Evolutionary conservation across 2,113 vertebrate genomes (phyloP).

Genomic region (Notiomystis cincta): DNA sequence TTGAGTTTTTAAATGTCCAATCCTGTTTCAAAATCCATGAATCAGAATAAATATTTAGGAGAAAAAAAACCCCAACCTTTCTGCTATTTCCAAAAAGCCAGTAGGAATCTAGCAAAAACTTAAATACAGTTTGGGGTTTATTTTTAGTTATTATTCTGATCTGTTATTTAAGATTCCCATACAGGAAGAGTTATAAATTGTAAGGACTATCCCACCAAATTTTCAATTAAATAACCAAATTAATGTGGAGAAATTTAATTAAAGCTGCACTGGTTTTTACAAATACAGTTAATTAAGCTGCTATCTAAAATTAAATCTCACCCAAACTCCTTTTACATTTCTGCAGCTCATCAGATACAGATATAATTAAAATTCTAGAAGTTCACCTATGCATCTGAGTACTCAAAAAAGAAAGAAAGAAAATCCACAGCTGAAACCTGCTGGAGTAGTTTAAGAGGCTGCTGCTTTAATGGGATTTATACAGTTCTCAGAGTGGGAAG

Average conservation of each 20-base stretch:
- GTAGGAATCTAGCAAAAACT: conserved; percentile 24
- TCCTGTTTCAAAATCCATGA: conserved; percentile 2
- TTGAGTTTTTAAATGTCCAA: background rate
- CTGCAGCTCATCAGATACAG: conserved; percentile 73
- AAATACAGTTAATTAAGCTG: conserved; percentile 75
- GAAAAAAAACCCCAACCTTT: background rate
- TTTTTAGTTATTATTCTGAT: background rate
- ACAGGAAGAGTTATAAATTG: conserved; percentile 63
- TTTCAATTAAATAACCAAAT: conserved; percentile 79
- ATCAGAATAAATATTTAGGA: background rate
- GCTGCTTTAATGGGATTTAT: conserved; percentile 57
- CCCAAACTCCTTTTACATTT: conserved; percentile 66
- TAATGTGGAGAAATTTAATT: conserved; percentile 78
- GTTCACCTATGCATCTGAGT: conserved; percentile 66
- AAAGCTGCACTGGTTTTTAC: conserved; percentile 72
- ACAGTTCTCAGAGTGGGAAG: background rate
- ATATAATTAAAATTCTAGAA: conserved; percentile 72
- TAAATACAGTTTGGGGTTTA: background rate
- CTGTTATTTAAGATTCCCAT: conserved; percentile 51
- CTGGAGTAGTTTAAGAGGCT: conserved; percentile 21
- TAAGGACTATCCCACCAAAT: conserved; percentile 63
- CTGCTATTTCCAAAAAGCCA: background rate
- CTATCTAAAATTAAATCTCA: conserved; percentile 83
- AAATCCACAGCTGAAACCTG: background rate
- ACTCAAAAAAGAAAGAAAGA: background rate